A percentile compares a stretch with the other conserved stretches of the same genome.
phyloP scores from a whole-genome alignment of 1,140 invertebrate genomes.

The Stegodyphus dumicola region DNA sequence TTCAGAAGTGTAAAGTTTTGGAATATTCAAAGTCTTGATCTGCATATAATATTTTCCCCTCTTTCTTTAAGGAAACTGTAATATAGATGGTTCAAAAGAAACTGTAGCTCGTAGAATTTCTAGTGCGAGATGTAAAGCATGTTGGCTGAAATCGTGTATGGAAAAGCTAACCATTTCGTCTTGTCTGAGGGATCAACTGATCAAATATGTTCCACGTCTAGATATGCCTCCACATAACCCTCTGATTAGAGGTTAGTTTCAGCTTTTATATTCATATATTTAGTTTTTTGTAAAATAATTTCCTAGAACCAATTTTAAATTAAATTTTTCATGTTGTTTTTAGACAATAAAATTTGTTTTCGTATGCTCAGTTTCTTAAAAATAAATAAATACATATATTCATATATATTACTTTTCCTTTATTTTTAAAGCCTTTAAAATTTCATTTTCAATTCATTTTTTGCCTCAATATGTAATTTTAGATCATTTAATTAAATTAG shows the following conservation, averaged over 20 bases:
- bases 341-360: too few species aligned
- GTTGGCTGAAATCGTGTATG: slow-evolving; percentile 87
- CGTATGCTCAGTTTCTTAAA: too few species aligned
- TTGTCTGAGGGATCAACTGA: slow-evolving; percentile 62
- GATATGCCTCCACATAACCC: slow-evolving; percentile 52
- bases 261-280: background rate
- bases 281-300: background rate
- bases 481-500: too few species aligned
- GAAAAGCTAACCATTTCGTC: slow-evolving; percentile 79
- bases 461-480: too few species aligned
- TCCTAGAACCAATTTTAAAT: background rate
- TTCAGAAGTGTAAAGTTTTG: too few species aligned
- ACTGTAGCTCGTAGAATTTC: slow-evolving; percentile 64
- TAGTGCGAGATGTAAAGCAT: slow-evolving; percentile 77
- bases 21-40: too few species aligned
- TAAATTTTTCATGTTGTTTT: too few species aligned
- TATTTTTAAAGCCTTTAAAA: too few species aligned
- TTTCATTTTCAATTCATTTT: too few species aligned
- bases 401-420: too few species aligned
- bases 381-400: too few species aligned
- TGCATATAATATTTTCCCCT: too few species aligned
- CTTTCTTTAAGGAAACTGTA: slow-evolving; percentile 43
- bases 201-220: slow-evolving; percentile 68
- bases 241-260: slow-evolving; percentile 20
- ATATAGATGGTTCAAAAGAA: slow-evolving; percentile 46